Evolutionary conservation across 2,113 vertebrate genomes (phyloP), one percentile per base, ranked within the genome.

Genomic region (Hystrix cristata): DNA sequence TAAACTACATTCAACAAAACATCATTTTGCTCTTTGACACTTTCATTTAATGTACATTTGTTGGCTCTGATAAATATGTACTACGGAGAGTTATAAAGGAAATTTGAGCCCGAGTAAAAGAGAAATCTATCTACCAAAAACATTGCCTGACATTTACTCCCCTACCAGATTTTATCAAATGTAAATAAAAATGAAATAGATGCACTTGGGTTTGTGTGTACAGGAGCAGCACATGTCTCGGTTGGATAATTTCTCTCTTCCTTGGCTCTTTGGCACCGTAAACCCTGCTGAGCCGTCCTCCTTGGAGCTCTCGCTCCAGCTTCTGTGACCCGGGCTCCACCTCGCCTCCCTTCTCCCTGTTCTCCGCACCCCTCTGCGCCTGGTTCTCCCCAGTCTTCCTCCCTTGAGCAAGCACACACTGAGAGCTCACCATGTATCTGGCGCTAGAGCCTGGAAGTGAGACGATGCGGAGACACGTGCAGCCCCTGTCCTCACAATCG

Each of bases 11-110:
- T 71, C 72, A 84, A 65, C 23, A 71, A 92, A 92, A 91, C 48
- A 94, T 95, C 64, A 92, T 95, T 97, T 93, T 94, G 43, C 25
- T 98, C 69, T 59, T 86, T 96, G 82, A 96, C 78, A 95, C 8
- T 94, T 86, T 94, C 55, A 90, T 93, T 96, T 94, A 87, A 90
- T 62, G 57, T 62, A 74, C 34, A 94, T 83, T 79, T 84, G 60
- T 87, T 96, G 60, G 18, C 96, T 93, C 57, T 93, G 38, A 91
- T 62, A 95, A 95, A 91, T 93, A 91, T 12, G 14, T 31, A 59
- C 78, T 93, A 64, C 23, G 7, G 51, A 90, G 59, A 94, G 27
- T 67, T 96, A 31, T 84, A 95, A 91, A 91, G 72, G 43, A 97
- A 95, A 96, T 92, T 43, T 72, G 59, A 88, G 23, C 25, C 76